These are phyloP conservation scores for Anthoscopus minutus DNA, from an alignment of 2,113 vertebrate genomes.

Conservation along the genomic window DNA sequence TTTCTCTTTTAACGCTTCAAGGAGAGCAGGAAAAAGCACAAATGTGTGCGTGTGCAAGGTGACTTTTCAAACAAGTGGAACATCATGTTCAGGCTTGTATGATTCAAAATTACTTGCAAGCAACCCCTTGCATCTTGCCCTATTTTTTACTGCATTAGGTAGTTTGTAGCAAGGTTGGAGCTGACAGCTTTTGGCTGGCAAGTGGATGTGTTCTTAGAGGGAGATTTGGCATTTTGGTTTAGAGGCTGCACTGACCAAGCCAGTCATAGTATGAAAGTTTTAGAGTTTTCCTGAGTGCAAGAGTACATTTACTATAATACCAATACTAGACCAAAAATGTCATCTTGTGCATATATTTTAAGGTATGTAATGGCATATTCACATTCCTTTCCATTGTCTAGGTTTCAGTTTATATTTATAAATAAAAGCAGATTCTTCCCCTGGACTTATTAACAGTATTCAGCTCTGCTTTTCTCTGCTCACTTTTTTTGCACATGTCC, in stretches of 20 bases:
- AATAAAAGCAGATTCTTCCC: neutral
- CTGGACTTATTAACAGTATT: neutral
- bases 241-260: neutral
- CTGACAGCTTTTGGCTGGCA: neutral
- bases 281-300: neutral
- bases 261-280: neutral
- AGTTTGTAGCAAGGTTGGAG: neutral
- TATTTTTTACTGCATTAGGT: neutral
- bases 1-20: neutral
- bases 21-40: neutral
- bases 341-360: neutral
- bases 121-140: neutral
- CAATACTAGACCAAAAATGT: neutral
- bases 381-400: neutral
- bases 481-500: neutral
- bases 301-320: neutral
- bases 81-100: neutral
- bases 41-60: neutral
- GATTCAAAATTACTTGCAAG: neutral
- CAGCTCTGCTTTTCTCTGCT: neutral
- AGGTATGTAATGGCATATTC: neutral
- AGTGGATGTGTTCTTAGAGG: neutral
- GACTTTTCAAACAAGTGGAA: neutral
- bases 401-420: neutral
- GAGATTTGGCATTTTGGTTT: neutral